Conservation (phyloP, 2,888 invertebrate species). For the Drosophila macrothrix region DNA sequence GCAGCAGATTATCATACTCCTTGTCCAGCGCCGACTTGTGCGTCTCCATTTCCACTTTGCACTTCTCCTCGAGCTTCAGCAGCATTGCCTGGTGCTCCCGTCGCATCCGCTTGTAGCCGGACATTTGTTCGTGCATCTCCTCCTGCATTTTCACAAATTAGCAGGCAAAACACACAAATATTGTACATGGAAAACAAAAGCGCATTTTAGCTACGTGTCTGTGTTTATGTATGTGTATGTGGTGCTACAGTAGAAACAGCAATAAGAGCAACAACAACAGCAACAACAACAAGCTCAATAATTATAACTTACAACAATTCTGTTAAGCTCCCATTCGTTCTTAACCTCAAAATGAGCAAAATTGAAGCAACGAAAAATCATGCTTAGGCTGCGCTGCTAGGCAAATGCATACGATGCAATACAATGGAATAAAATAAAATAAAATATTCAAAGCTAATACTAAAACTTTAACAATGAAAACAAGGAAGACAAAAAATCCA, state of each 20-base stretch:
- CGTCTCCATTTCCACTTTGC: conserved; percentile 98
- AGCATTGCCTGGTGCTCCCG: conserved; percentile 98
- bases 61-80: conserved; percentile 96
- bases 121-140: conserved; percentile 99
- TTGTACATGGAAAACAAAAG: conserved; percentile 49
- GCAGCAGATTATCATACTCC: conserved; percentile 97
- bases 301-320: conserved; percentile 60
- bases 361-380: conserved; percentile 47
- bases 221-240: conserved; percentile 7
- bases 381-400: conserved; percentile 5
- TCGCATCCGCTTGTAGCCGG: conserved; percentile 98
- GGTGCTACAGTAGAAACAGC: conserved; percentile 17
- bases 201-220: conserved; percentile 30
- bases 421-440: conserved; percentile 16
- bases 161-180: conserved; percentile 42
- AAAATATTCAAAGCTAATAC: conserved; percentile 25
- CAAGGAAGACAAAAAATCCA: conserved; percentile 23
- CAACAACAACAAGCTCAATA: conserved; percentile 10
- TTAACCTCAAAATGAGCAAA: conserved; percentile 57
- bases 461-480: conserved; percentile 23
- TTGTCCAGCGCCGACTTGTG: conserved; percentile 97
- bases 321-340: conserved; percentile 50
- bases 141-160: conserved; percentile 85
- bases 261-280: background rate
- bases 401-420: conserved; percentile 6